Conservation (phyloP, 2,113 vertebrate genomes). For the Hypanus sabinus region DNA sequence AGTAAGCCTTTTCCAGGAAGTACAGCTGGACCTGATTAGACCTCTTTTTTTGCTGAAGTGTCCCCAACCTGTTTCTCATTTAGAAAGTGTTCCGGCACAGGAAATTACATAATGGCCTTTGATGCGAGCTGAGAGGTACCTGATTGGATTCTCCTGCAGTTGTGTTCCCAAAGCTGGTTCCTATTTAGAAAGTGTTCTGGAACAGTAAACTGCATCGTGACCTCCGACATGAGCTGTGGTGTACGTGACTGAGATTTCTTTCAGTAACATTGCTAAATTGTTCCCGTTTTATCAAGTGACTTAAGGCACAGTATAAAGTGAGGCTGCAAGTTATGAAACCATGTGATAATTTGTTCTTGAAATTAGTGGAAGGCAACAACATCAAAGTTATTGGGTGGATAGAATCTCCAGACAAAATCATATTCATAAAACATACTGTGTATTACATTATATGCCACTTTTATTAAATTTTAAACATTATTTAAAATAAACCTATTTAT, state of each 20-base stretch:
- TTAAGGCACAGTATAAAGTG: not conserved
- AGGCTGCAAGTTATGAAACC: not conserved
- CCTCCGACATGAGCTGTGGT: slow-evolving; percentile 23
- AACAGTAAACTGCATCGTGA: slow-evolving; percentile 12
- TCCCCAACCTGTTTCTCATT: slow-evolving; percentile 33
- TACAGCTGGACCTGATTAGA: slow-evolving; percentile 26
- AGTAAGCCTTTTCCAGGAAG: not conserved
- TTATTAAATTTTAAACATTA: not conserved
- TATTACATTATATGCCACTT: not conserved
- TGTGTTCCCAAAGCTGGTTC: slow-evolving; percentile 17
- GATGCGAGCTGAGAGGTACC: slow-evolving; percentile 31
- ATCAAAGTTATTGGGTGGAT: not conserved
- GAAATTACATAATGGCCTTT: slow-evolving; percentile 37
- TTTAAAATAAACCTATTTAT: slow-evolving; percentile 10
- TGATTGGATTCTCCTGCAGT: slow-evolving; percentile 30
- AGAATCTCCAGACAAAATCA: not conserved
- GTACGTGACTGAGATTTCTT: slow-evolving; percentile 17
- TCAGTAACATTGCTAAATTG: not conserved
- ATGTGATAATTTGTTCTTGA: not conserved
- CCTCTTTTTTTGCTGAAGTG: not conserved
- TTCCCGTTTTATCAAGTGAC: not conserved
- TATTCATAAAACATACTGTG: not conserved
- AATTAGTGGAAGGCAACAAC: not conserved
- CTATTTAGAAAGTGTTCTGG: slow-evolving; percentile 28
- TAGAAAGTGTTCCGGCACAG: slow-evolving; percentile 33